phyloP scores from a whole-genome alignment of 2,113 vertebrate genomes.

The Myocastor coypus region DNA sequence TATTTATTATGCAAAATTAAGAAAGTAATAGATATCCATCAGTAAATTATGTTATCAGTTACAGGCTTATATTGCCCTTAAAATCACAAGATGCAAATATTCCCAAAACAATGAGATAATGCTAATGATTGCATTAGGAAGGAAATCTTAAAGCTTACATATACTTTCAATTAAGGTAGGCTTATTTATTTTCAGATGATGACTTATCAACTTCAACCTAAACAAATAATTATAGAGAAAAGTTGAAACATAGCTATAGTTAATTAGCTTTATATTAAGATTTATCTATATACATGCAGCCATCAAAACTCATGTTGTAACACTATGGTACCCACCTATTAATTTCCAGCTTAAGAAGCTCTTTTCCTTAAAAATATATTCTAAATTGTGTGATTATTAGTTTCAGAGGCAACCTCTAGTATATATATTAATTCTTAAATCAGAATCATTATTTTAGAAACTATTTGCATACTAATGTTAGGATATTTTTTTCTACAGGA shows the following conservation, averaged over 20 bases:
- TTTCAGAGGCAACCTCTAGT: background rate
- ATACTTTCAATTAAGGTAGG: background rate
- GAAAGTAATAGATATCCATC: background rate
- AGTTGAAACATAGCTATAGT: background rate
- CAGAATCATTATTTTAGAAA: slow-evolving; percentile 5
- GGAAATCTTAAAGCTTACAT: background rate
- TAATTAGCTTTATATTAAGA: slow-evolving; percentile 42
- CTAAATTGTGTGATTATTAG: background rate
- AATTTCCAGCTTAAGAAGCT: slow-evolving; percentile 3
- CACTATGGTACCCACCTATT: background rate
- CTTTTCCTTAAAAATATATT: slow-evolving; percentile 15
- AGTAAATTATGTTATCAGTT: background rate
- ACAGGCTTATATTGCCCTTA: background rate
- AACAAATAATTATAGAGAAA: slow-evolving; percentile 24
- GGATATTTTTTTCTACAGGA: background rate
- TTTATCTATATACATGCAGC: background rate
- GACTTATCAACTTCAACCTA: background rate
- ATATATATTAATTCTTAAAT: background rate
- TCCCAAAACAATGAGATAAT: slow-evolving; percentile 5
- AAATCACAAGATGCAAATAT: slow-evolving; percentile 25
- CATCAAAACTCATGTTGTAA: background rate
- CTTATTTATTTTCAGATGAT: slow-evolving; percentile 9
- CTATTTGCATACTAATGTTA: background rate
- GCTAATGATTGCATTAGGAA: background rate
- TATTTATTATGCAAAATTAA: slow-evolving; percentile 25